phyloP scores from a whole-genome alignment of 2,888 invertebrate genomes.

The Arge pagana region DNA sequence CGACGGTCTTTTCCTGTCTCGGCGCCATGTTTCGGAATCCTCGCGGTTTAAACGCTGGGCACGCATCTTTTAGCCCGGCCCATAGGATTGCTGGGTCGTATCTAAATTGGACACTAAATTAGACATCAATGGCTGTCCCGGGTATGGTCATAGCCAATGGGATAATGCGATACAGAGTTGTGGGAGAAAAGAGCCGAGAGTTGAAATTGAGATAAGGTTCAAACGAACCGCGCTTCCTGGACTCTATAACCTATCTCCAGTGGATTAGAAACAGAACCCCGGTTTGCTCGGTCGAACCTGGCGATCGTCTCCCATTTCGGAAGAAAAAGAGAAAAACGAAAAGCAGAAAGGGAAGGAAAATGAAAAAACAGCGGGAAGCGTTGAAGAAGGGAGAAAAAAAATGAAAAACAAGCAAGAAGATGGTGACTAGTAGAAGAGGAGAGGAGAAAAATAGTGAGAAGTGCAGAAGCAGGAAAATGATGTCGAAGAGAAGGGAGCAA shows the following conservation, averaged over 20 bases:
- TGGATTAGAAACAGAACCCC: constrained; percentile 48
- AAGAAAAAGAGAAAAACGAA: too few relatives aligned
- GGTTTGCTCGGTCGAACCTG: constrained; percentile 29
- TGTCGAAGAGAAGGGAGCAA: too few relatives aligned
- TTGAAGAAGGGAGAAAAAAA: too few relatives aligned
- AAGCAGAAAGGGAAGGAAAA: too few relatives aligned
- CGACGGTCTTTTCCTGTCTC: not conserved
- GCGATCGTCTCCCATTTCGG: constrained; percentile 16
- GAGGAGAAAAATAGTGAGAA: too few relatives aligned
- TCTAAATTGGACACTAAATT: constrained; percentile 18
- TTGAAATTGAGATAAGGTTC: constrained; percentile 45
- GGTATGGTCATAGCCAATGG: constrained; percentile 11
- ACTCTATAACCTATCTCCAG: constrained; percentile 34
- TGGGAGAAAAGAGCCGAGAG: constrained; percentile 28
- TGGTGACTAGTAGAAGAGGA: too few relatives aligned
- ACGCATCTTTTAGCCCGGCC: not conserved
- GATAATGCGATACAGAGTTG: constrained; percentile 13
- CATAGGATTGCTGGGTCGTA: constrained; percentile 14
- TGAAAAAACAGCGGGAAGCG: too few relatives aligned
- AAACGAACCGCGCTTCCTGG: constrained; percentile 46
- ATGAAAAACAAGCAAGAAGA: too few relatives aligned
- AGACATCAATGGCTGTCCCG: constrained; percentile 19
- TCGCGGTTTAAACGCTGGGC: not conserved
- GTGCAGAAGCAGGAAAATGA: too few relatives aligned
- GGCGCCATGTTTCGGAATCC: not conserved